These are phyloP conservation scores for Oryzias javanicus DNA, from an alignment of 2,113 vertebrate genomes.

Conservation along the genomic window DNA sequence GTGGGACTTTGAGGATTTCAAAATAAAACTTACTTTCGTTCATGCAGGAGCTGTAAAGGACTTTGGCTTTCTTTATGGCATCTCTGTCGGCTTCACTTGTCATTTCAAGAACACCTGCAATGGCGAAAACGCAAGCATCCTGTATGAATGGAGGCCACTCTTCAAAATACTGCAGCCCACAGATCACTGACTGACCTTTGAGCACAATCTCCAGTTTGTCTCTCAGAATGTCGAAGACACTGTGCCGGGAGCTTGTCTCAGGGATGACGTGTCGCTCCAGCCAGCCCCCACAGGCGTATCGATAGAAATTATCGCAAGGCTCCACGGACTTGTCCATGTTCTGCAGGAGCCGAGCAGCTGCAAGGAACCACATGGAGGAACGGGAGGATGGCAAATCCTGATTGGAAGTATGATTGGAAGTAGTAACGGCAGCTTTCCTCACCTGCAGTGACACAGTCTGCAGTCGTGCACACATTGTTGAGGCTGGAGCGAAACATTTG, in stretches of 20 bases:
- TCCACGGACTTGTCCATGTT: slow-evolving; percentile 87
- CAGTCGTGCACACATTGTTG: slow-evolving; percentile 78
- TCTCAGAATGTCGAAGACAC: slow-evolving; percentile 91
- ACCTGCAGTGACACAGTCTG: slow-evolving; percentile 92
- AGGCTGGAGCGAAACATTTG: slow-evolving; percentile 47
- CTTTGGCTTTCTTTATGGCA: slow-evolving; percentile 90
- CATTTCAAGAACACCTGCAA: slow-evolving; percentile 87
- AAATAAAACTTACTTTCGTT: slow-evolving; percentile 85
- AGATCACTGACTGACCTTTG: slow-evolving; percentile 80
- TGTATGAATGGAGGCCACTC: slow-evolving; percentile 21
- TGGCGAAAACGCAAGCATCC: slow-evolving; percentile 25
- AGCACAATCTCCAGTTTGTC: slow-evolving; percentile 94
- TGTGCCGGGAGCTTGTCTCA: slow-evolving; percentile 91
- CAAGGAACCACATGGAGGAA: slow-evolving; percentile 2
- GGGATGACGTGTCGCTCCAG: slow-evolving; percentile 89
- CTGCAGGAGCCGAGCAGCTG: slow-evolving; percentile 91
- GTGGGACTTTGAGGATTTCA: no score
- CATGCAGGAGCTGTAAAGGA: slow-evolving; percentile 93
- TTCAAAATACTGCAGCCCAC: slow-evolving; percentile 31
- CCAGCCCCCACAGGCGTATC: slow-evolving; percentile 95
- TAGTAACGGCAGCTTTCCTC: slow-evolving; percentile 25
- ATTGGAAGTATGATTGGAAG: slow-evolving; percentile 1
- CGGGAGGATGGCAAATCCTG: not conserved
- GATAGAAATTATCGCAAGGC: slow-evolving; percentile 93
- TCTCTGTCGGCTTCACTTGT: slow-evolving; percentile 80